phyloP scores from a whole-genome alignment of 1,140 invertebrate species.

The Triops cancriformis region DNA sequence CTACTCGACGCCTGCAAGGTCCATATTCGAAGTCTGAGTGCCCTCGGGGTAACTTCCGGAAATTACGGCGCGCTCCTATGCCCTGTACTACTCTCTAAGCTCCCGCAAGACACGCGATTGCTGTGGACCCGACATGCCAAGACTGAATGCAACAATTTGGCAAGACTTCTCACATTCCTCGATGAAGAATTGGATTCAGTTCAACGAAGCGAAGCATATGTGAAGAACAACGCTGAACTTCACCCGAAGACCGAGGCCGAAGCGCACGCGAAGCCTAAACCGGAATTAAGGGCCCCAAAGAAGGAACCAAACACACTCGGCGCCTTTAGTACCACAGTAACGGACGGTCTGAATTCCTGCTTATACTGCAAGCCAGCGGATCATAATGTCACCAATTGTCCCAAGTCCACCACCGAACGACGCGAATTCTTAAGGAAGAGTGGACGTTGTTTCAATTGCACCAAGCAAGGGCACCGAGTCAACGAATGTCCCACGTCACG shows the following conservation, averaged over 20 bases:
- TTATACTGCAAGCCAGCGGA: not conserved
- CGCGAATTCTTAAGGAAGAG: not conserved
- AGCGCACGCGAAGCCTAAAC: not conserved
- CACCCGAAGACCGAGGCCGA: too few relatives aligned
- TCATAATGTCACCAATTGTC: not conserved
- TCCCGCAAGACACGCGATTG: not conserved
- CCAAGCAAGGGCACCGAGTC: not conserved
- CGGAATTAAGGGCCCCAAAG: not conserved
- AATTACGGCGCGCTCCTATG: not conserved
- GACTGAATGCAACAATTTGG: not conserved
- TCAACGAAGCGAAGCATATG: not conserved
- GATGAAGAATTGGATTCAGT: not conserved
- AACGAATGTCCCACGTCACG: not conserved
- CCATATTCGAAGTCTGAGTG: not conserved
- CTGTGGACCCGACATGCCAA: not conserved
- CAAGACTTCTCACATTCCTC: not conserved
- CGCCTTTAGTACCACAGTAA: not conserved
- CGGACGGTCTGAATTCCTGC: not conserved
- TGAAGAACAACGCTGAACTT: too few relatives aligned
- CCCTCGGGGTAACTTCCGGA: not conserved
- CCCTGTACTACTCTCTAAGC: not conserved
- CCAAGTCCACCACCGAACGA: not conserved
- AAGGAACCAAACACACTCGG: not conserved
- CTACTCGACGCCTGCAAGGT: not conserved
- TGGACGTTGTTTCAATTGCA: not conserved